Conservation (phyloP, 2,113 vertebrate species). For the Cheirogaleus medius region DNA sequence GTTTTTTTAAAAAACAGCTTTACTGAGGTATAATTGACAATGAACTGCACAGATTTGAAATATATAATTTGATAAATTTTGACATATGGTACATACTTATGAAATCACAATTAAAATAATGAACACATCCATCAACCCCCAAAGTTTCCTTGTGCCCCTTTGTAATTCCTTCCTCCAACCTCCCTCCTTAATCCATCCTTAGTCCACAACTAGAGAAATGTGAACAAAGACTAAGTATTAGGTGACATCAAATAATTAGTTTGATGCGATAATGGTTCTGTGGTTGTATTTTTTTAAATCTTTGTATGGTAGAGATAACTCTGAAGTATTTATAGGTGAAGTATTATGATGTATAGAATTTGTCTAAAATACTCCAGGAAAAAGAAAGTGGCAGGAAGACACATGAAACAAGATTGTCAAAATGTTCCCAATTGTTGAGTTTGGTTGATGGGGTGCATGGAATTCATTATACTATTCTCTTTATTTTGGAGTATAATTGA, state of each 20-base stretch:
- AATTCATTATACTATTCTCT: background rate
- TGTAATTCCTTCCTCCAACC: background rate
- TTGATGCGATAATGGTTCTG: background rate
- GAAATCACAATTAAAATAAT: conserved; percentile 48
- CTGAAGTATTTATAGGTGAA: conserved; percentile 29
- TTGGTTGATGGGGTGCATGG: background rate
- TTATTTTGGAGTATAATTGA: background rate
- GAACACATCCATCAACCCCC: background rate
- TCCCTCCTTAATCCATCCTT: background rate
- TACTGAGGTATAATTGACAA: background rate
- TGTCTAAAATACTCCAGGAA: background rate
- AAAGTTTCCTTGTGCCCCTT: background rate
- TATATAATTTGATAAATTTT: background rate
- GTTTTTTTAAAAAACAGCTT: background rate
- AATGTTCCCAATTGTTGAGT: background rate
- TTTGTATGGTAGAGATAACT: background rate
- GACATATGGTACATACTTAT: background rate
- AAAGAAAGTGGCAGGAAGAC: background rate
- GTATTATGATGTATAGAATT: background rate
- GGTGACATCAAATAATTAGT: background rate
- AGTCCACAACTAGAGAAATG: background rate
- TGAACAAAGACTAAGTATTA: background rate
- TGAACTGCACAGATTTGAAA: background rate
- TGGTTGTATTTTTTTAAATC: background rate
- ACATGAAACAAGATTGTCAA: background rate